Evolutionary conservation across 2,888 invertebrate species (phyloP), one percentile per base, ranked within the genome.

Genomic region (Chrysolina americana): DNA sequence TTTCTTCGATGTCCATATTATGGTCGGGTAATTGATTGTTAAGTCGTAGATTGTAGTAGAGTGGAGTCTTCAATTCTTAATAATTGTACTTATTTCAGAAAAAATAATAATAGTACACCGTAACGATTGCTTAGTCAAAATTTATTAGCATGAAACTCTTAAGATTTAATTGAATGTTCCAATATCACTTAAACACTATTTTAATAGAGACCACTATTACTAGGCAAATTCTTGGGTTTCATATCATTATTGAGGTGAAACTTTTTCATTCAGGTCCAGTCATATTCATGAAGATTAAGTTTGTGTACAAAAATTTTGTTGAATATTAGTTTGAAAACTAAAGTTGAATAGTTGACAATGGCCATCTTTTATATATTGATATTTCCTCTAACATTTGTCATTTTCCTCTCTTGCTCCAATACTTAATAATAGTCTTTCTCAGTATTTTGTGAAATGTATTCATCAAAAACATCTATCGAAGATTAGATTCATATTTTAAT

Each of bases 11-110:
- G 75, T 75, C 75, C 75, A 75, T 66, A 69, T 44, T 69, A 75
- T 72, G 75, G 75, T 75, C 65, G 71, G 75, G 65, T 75, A 65
- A 69, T 21, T 72, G 75, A 71, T 71, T 68, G 74, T 74, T 73
- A 70, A 70, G 70, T 65, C 64, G 71, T 75, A 75, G 75, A 36
- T 75, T 53, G 71, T 72, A 75, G 75, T 75, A 68, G 71, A 65
- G 69, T 53, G 65, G 68, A 68, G 68, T 68, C 68, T 75, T 68
- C 64, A 63, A 75, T 75, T 75, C 65, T 75, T 74, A 74, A 70
- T 74, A 56, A 69, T 64, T 75, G 75, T 75, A 71, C 71, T 71
- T 71, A 75, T 71, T 75, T 74, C 65, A 53, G 41, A 66, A 65
- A 65, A n/a, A n/a, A n/a, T n/a, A n/a, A n/a, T n/a, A n/a, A 68